phyloP scores from a whole-genome alignment of 2,797 vertebrate genomes.

The Mormyrus hasselquistii region DNA sequence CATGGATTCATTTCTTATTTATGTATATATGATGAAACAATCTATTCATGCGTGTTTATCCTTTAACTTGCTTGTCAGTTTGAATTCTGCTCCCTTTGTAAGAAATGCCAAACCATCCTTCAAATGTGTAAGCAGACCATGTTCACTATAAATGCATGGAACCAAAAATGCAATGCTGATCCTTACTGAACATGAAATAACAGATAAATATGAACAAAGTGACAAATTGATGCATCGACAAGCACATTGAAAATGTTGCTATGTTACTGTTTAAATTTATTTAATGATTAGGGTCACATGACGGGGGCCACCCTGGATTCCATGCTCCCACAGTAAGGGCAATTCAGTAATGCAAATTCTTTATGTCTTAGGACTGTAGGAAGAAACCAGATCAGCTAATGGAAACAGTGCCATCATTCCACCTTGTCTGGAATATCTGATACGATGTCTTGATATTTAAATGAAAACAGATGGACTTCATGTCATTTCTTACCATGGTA shows the following conservation, averaged over 20 bases:
- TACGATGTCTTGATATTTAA: background rate
- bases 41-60: slow-evolving; percentile 13
- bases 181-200: background rate
- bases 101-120: background rate
- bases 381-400: background rate
- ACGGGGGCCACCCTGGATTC: background rate
- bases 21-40: background rate
- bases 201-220: background rate
- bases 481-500: background rate
- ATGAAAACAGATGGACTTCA: background rate
- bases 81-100: slow-evolving; percentile 7
- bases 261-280: background rate
- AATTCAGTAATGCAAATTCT: background rate
- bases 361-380: background rate
- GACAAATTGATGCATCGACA: background rate
- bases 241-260: background rate
- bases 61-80: slow-evolving; percentile 15
- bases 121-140: background rate
- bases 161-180: background rate
- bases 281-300: background rate
- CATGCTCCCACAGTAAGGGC: background rate
- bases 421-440: background rate
- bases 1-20: background rate
- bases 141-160: background rate
- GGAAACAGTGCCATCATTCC: background rate